Evolutionary conservation across 2,888 invertebrate species (phyloP).

Genomic region (Hipparchia semele): DNA sequence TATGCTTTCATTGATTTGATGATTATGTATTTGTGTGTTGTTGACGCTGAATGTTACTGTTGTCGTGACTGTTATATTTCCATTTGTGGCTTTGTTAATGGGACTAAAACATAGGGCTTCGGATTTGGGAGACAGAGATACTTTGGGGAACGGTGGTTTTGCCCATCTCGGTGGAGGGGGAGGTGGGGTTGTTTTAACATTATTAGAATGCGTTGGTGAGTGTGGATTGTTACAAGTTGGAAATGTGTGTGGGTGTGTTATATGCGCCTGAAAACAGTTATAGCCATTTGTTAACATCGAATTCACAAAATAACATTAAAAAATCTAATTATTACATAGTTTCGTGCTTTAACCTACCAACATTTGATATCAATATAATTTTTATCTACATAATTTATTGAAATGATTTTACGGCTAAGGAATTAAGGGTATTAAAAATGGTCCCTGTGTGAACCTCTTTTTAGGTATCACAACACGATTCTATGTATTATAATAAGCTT

Average conservation of each 20-base stretch:
- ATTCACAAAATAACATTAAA: constrained; percentile 26
- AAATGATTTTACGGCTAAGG: background rate
- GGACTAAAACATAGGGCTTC: constrained; percentile 71
- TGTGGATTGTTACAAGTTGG: constrained; percentile 68
- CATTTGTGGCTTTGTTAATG: constrained; percentile 79
- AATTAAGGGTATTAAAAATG: background rate
- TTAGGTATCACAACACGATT: constrained; percentile 1
- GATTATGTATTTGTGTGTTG: constrained; percentile 79
- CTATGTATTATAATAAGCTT: constrained; percentile 1
- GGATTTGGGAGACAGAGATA: constrained; percentile 73
- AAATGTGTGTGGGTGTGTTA: constrained; percentile 81
- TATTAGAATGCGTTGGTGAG: constrained; percentile 66
- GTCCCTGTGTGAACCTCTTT: background rate
- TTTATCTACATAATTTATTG: background rate
- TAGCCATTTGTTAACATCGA: constrained; percentile 46
- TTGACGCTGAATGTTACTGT: constrained; percentile 93
- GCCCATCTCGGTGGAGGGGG: constrained; percentile 94
- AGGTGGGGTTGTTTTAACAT: constrained; percentile 86
- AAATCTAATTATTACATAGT: constrained; percentile 20
- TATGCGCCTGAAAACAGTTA: constrained; percentile 81
- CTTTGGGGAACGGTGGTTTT: constrained; percentile 86
- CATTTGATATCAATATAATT: background rate
- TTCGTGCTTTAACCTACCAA: constrained; percentile 2
- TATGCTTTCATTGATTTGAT: constrained; percentile 78
- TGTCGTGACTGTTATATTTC: constrained; percentile 92